Evolutionary conservation across 2,888 invertebrate genomes (phyloP), one percentile per base, ranked within the genome.

Genomic region (Lepidonotus clava): DNA sequence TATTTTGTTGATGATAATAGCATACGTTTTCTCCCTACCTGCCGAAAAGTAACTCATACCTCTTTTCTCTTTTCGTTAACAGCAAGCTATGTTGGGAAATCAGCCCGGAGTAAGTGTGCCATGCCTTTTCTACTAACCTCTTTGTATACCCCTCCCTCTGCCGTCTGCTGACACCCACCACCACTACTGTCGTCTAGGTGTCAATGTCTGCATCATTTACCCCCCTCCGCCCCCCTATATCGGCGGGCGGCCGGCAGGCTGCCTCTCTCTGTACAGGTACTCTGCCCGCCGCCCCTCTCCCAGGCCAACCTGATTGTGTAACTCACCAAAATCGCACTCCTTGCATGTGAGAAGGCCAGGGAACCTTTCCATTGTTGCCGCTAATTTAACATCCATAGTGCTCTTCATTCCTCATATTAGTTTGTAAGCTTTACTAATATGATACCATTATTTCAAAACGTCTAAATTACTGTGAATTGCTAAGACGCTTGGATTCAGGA

Each of bases 81-180:
- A 80, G 80, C 80, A 80, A 80, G 80, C 80, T 46, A 80, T 80
- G 80, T 46, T 80, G 80, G 80, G 80, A 80, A 80, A 80, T 32
- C 80, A 80, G 40, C 80, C 41, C 14, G 80, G 80, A 46, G 80
- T 80, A 80, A 80, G 80, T 80, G 80, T 80, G 24, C 41, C 41
- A 21, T 40, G 76, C 36, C n/a, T 80, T 80, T 80, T 80, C 51
- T 46, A 46, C 46, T 46, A 28, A 46, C n/a, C n/a, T 66, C n/a
- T n/a, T 32, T 66, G 46, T 8, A 28, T 28, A 1, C 11, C 28
- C n/a, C 24, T 40, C 40, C 77, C 77, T 40, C 46, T 2, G 80
- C 80, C 46, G 51, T 46, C 32, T 51, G 46, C 46, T 80, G 80
- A 28, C 80, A 80, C 80, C 41, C 18, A 32, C 24, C 80, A 80